Percentiles rank a stretch among this genome's conserved stretches.
Evolutionary conservation across 2,113 vertebrate genomes (phyloP).

Genomic region (Macaca fascicularis): DNA sequence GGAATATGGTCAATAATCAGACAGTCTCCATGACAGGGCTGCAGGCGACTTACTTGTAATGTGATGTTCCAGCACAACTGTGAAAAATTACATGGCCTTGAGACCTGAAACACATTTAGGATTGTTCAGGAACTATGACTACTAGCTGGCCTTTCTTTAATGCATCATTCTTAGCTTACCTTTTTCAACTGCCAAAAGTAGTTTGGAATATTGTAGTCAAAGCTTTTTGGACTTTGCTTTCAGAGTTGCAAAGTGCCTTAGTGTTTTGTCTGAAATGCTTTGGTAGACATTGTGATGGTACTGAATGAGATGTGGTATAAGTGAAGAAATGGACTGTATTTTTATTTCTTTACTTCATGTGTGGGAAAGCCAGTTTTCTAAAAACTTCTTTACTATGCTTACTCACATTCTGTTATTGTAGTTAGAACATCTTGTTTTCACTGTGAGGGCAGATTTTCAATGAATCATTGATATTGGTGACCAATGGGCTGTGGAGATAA

Average conservation of each 20-base stretch:
- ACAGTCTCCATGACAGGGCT: constrained; percentile 1
- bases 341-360: neutral
- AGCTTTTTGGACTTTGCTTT: neutral
- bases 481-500: neutral
- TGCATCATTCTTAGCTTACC: constrained; percentile 22
- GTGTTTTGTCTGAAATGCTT: constrained; percentile 16
- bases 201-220: constrained; percentile 37
- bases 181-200: neutral
- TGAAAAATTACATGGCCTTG: constrained; percentile 32
- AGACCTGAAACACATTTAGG: constrained; percentile 1
- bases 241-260: neutral
- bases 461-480: neutral
- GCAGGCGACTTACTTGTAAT: constrained; percentile 1
- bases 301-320: neutral
- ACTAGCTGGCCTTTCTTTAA: constrained; percentile 17
- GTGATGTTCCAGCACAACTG: constrained; percentile 34
- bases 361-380: constrained; percentile 29
- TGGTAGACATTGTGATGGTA: neutral
- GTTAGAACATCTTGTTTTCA: constrained; percentile 43
- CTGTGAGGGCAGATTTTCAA: neutral
- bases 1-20: constrained; percentile 39
- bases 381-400: neutral
- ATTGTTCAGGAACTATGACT: neutral
- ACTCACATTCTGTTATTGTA: neutral
- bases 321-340: neutral